Percentiles rank a stretch among this genome's conserved stretches.
Evolutionary conservation across 2,113 vertebrate genomes (phyloP).

Genomic region (Clarias macrocephalus): DNA sequence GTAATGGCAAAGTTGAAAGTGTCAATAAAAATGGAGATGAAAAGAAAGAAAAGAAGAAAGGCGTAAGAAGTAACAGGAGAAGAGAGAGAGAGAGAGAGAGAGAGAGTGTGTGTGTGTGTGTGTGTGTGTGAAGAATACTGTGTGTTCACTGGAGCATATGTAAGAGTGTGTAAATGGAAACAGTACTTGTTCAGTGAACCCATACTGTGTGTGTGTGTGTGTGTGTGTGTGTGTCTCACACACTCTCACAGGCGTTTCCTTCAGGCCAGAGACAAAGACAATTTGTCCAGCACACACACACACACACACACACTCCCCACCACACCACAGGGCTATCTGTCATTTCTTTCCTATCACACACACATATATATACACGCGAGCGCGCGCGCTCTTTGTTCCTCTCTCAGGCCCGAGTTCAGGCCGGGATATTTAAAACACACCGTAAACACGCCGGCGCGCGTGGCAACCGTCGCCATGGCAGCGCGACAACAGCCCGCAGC

Average conservation of each 20-base stretch:
- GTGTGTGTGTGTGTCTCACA: background rate
- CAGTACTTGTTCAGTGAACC: slow-evolving; percentile 6
- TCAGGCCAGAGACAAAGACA: slow-evolving; percentile 9
- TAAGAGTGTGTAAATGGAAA: background rate
- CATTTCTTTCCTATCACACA: background rate
- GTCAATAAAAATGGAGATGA: background rate
- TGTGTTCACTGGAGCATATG: background rate
- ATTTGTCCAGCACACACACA: background rate
- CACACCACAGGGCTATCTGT: slow-evolving; percentile 1
- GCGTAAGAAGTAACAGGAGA: background rate
- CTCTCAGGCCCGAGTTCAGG: slow-evolving; percentile 44
- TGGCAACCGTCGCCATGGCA: slow-evolving; percentile 56
- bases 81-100: no score
- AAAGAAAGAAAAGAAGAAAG: background rate
- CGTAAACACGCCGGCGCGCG: slow-evolving; percentile 54
- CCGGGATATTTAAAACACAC: slow-evolving; percentile 55
- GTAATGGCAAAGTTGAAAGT: background rate
- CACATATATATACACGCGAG: background rate
- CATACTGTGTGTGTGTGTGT: background rate
- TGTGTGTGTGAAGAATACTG: background rate
- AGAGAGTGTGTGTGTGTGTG: background rate
- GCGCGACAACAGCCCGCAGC: slow-evolving; percentile 51
- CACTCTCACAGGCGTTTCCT: slow-evolving; percentile 14
- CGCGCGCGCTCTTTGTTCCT: slow-evolving; percentile 28
- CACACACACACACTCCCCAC: background rate